These are phyloP conservation scores for Athene cunicularia DNA, from an alignment of 2,113 vertebrate genomes.

Conservation along the genomic window DNA sequence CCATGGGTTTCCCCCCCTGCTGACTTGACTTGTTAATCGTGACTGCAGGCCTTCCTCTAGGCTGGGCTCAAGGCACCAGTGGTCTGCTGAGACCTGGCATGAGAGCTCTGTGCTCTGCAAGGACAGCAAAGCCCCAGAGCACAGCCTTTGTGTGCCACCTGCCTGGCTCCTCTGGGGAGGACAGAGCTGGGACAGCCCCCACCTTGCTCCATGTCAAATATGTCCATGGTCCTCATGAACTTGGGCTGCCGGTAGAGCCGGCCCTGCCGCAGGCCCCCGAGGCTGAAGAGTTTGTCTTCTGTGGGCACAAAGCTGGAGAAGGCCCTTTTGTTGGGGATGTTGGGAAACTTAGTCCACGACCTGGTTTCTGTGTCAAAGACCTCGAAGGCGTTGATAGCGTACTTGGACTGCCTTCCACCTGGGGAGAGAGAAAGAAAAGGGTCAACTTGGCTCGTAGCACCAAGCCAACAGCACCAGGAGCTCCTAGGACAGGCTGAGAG, in stretches of 20 bases:
- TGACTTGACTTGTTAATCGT: background rate
- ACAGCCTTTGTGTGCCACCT: accelerated
- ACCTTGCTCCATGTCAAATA: conserved; percentile 94
- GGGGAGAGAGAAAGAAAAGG: background rate
- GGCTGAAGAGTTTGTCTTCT: conserved; percentile 83
- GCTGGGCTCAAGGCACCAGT: background rate
- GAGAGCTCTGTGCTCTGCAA: background rate
- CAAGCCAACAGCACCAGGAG: background rate
- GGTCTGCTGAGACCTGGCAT: background rate
- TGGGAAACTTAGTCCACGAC: conserved; percentile 89
- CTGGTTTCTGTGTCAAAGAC: conserved; percentile 90
- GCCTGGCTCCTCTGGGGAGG: background rate
- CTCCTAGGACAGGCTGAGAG: background rate
- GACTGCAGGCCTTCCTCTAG: background rate
- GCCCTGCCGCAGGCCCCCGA: conserved; percentile 92
- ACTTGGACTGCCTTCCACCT: conserved; percentile 95
- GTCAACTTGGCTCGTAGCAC: background rate
- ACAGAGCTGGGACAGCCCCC: background rate
- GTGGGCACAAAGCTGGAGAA: conserved; percentile 91
- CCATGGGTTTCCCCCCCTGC: accelerated
- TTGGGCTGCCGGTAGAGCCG: conserved; percentile 93
- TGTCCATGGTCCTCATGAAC: conserved; percentile 93
- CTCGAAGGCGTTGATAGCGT: conserved; percentile 90
- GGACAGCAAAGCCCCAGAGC: background rate
- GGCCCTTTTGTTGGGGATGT: conserved; percentile 90